These are phyloP conservation scores for Magallana angulata DNA, from an alignment of 1,140 invertebrate genomes.

Conservation along the genomic window DNA sequence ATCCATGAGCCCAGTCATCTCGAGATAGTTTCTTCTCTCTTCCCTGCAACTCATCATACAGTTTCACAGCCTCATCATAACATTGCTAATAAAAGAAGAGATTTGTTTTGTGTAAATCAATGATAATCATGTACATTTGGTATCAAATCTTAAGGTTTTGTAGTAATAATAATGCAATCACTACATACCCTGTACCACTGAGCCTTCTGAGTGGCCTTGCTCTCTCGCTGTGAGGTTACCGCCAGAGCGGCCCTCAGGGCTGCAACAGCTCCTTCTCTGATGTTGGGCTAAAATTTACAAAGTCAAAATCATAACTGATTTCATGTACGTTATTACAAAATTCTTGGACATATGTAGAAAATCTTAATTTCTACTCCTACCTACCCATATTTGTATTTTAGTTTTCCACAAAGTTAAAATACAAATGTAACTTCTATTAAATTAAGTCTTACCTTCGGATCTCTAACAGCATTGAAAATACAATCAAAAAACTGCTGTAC, in stretches of 20 bases:
- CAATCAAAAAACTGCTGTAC: constrained; percentile 96
- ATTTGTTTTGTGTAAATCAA: background rate
- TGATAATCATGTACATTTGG: no score
- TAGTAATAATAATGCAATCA: background rate
- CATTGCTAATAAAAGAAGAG: constrained; percentile 85
- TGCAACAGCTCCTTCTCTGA: constrained; percentile 94
- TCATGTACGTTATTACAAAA: no score
- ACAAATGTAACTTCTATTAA: background rate
- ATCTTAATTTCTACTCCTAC: no score
- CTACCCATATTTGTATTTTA: no score
- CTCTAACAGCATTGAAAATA: constrained; percentile 94
- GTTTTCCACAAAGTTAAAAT: background rate
- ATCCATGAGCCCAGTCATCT: constrained; percentile 96
- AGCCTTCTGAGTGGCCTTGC: constrained; percentile 92
- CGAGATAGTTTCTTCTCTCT: constrained; percentile 89
- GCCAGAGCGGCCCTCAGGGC: constrained; percentile 94
- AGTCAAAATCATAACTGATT: no score
- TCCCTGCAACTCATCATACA: constrained; percentile 86
- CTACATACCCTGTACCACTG: constrained; percentile 87
- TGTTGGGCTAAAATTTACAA: constrained; percentile 83
- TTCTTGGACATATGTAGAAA: no score
- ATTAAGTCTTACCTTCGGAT: constrained; percentile 86
- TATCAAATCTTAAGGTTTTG: background rate
- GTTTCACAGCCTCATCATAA: constrained; percentile 91
- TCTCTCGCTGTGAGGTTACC: constrained; percentile 96